Evolutionary conservation across 1,140 invertebrate genomes (phyloP).

Genomic region (Heterodera schachtii): DNA sequence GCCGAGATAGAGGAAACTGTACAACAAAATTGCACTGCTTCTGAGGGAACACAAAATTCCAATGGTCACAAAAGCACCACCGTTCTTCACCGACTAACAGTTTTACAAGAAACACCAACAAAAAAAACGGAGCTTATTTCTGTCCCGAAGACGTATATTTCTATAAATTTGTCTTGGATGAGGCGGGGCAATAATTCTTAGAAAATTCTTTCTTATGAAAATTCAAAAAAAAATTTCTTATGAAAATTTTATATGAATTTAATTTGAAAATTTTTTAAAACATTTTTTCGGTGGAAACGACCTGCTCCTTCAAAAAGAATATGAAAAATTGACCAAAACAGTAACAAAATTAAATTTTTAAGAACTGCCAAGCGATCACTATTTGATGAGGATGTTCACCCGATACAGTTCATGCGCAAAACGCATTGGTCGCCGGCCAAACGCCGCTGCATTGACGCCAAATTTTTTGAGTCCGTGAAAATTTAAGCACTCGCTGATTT

Average conservation of each 20-base stretch:
- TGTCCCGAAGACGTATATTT: too few relatives aligned
- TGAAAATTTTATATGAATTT: too few relatives aligned
- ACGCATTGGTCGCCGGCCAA: constrained; percentile 45
- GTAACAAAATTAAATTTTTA: too few relatives aligned
- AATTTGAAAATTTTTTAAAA: too few relatives aligned
- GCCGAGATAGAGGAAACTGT: not conserved
- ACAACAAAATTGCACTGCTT: not conserved
- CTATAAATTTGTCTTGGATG: too few relatives aligned
- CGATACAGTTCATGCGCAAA: constrained; percentile 34
- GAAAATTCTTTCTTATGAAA: too few relatives aligned
- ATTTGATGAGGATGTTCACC: constrained; percentile 1
- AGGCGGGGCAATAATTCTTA: too few relatives aligned
- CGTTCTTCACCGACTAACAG: not conserved
- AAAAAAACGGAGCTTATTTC: not conserved
- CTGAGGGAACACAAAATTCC: not conserved
- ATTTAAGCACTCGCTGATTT: too few relatives aligned
- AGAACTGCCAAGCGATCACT: constrained; percentile 19
- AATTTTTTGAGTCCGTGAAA: constrained; percentile 26
- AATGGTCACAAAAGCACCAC: constrained; percentile 17
- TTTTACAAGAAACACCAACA: not conserved
- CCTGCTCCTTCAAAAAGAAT: too few relatives aligned
- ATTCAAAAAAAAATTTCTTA: too few relatives aligned
- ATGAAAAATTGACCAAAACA: too few relatives aligned
- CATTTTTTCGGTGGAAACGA: too few relatives aligned
- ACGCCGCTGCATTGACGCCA: constrained; percentile 31